Base-by-base conservation (phyloP, 1,140 invertebrate genomes). In the Pseudomyrmex dendroicus region DNA sequence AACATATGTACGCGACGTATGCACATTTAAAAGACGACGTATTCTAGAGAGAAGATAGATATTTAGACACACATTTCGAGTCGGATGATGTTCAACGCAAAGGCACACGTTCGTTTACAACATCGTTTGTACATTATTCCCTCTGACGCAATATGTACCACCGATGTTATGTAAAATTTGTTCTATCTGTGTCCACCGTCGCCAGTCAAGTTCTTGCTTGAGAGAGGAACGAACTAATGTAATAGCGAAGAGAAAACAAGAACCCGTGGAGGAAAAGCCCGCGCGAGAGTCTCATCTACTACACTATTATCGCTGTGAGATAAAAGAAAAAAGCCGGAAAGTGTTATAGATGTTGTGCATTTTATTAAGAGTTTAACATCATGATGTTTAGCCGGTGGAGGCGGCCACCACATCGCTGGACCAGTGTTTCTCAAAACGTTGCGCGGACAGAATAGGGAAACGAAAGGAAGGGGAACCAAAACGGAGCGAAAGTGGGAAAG, bases 381-480 rank as follows among this genome's bases (percentile, higher is more conserved):
- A 83, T n/a, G 82, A 67, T 89, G 85, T 86, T 86, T 82, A 73
- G 74, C 80, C 86, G 72, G 74, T 85, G 73, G 54, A 57, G 59
- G 66, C 46, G 59, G n/a, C 78, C 35, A 35, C 64, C 35, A 35
- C 64, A 84, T 85, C 66, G 80, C 63, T 90, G 89, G 89, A 86
- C 77, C 91, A 91, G 91, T 92, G 92, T 93, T 92, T 92, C 90
- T 93, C 91, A 89, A 91, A 87, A 54, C 54, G 15, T 66, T 10
- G 50, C 61, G 1, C 17, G n/a, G 25, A 35, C 7, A 7, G 35
- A 35, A 5, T 35, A 35, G 7, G 15, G 52, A 46, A 7, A 52
- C 0, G n/a, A 35, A 46, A 25, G 20, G n/a, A 8, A 44, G 25
- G 22, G 44, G 15, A 54, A 52, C 9, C 1, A 48, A 48, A 48